phyloP scores from a whole-genome alignment of 2,113 vertebrate species.

The Syngnathus floridae region DNA sequence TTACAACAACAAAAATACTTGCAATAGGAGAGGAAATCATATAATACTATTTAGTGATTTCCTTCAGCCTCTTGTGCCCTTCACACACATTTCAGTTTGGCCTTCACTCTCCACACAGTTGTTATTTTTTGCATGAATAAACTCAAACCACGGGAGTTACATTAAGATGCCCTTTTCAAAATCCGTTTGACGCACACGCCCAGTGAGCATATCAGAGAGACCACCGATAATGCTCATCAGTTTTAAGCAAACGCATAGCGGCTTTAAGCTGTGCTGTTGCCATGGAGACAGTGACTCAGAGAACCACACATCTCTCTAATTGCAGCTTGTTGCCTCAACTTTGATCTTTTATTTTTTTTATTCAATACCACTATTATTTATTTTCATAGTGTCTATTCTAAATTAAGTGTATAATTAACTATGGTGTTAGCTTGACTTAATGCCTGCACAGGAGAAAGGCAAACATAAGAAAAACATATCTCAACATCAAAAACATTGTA shows the following conservation, averaged over 20 bases:
- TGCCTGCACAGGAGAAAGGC: background rate
- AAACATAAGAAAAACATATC: background rate
- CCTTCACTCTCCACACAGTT: slow-evolving; percentile 45
- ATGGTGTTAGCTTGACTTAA: background rate
- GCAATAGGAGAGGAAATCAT: background rate
- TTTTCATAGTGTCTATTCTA: background rate
- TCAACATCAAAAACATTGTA: background rate
- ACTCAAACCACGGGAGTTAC: slow-evolving; percentile 34
- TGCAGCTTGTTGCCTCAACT: background rate
- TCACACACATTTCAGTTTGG: slow-evolving; percentile 8
- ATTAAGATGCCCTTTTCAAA: slow-evolving; percentile 62
- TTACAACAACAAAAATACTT: background rate
- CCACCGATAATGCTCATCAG: background rate
- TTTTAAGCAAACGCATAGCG: slow-evolving; percentile 7
- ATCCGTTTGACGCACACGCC: slow-evolving; percentile 45
- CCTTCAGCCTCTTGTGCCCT: background rate
- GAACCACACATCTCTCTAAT: background rate
- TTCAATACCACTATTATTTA: background rate
- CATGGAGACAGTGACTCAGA: background rate
- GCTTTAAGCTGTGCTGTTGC: background rate
- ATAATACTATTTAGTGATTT: background rate
- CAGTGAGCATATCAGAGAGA: slow-evolving; percentile 18
- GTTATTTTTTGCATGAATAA: slow-evolving; percentile 67
- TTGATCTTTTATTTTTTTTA: background rate
- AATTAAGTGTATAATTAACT: background rate